A percentile compares a stretch with the other conserved stretches of the same genome.
Evolutionary conservation across 92 coral and sea anemone species (phyloP).

Genomic region (Ricordea florida): DNA sequence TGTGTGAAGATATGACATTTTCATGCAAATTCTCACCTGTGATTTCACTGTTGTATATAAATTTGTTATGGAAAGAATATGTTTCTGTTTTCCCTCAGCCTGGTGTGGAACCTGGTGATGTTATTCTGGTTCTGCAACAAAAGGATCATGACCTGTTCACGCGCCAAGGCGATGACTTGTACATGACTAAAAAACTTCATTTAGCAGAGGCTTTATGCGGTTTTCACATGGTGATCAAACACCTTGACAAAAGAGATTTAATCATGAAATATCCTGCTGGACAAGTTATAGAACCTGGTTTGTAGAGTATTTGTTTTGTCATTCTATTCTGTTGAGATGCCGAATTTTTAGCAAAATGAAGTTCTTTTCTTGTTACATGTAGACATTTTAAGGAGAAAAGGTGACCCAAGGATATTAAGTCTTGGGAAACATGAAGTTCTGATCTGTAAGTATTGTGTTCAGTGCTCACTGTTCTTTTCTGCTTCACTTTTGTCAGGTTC

Average conservation of each 20-base stretch:
- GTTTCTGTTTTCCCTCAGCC: constrained; percentile 60
- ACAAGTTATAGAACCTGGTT: constrained; percentile 93
- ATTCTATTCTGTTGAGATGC: too few species aligned
- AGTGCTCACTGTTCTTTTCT: neutral
- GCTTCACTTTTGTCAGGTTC: constrained; percentile 69
- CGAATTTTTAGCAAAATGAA: too few species aligned
- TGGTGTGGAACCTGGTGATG: constrained; percentile 95
- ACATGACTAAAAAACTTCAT: constrained; percentile 75
- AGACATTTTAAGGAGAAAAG: neutral
- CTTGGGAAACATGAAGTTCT: too few species aligned
- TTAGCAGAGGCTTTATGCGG: constrained; percentile 95
- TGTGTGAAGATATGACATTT: too few species aligned
- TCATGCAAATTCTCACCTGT: too few species aligned
- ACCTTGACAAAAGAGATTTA: constrained; percentile 89
- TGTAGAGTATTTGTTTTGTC: neutral
- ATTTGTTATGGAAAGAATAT: neutral
- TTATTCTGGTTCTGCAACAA: constrained; percentile 89
- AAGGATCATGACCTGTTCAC: constrained; percentile 80
- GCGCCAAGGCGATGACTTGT: constrained; percentile 78
- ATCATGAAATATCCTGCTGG: constrained; percentile 83
- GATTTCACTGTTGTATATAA: neutral
- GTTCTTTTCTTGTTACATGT: neutral
- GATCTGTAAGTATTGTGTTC: neutral
- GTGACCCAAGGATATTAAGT: neutral
- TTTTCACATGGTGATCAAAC: constrained; percentile 92